Conservation (phyloP, 92 coral and sea anemone species). For the Heliopora coerulea region DNA sequence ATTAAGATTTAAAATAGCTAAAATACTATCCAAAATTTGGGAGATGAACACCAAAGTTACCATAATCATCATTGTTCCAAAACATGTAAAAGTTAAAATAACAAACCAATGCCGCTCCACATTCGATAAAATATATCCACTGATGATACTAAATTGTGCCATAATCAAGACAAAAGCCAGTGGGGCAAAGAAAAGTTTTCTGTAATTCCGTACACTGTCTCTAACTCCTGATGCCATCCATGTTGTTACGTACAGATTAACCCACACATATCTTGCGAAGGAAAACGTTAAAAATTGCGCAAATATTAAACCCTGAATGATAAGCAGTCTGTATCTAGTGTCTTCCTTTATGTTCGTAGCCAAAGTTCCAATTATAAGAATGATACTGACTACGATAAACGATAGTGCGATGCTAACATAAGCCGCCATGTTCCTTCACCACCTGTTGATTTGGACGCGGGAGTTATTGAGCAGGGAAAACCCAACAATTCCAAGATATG, state of each 20-base stretch:
- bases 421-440: too few relatives aligned
- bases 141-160: conserved; percentile 67
- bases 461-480: too few relatives aligned
- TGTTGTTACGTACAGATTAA: conserved; percentile 60
- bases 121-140: conserved; percentile 71
- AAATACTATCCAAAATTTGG: conserved; percentile 49
- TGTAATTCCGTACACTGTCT: not conserved
- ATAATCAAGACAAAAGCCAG: conserved; percentile 54
- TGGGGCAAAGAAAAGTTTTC: conserved; percentile 39
- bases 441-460: too few relatives aligned
- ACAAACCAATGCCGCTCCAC: conserved; percentile 74
- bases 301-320: conserved; percentile 59
- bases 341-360: conserved; percentile 59
- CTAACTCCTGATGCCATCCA: conserved; percentile 27
- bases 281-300: conserved; percentile 62
- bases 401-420: too few relatives aligned
- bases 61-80: conserved; percentile 61
- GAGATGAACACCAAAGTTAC: conserved; percentile 51
- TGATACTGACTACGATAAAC: too few relatives aligned
- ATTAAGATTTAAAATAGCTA: conserved; percentile 32
- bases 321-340: conserved; percentile 61
- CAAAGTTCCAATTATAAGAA: conserved; percentile 64
- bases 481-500: too few relatives aligned
- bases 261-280: conserved; percentile 67
- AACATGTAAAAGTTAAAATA: conserved; percentile 52